Evolutionary conservation across 2,888 invertebrate genomes (phyloP), one percentile per base, ranked within the genome.

Genomic region (Hymenopus coronatus): DNA sequence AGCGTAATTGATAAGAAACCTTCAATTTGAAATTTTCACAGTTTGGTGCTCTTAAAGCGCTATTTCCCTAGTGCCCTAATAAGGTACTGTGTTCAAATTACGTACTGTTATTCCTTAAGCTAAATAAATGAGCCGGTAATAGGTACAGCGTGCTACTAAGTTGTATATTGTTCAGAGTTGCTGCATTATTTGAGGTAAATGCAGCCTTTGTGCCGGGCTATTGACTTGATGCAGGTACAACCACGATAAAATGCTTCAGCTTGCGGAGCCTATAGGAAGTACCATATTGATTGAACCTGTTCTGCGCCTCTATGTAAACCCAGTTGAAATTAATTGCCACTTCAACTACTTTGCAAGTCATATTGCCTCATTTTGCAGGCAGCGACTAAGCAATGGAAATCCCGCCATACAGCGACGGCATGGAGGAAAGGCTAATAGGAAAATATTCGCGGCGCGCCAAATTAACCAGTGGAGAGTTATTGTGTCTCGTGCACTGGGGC

Each of bases 261-360:
- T 70, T 70, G 54, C 14, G 54, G 54, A 70, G 20, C 25, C 54
- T 70, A 70, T 70, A 70, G 54, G 54, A 70, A 70, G 54, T 70
- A 20, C 70, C 54, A 81, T 86, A 86, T 86, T 86, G 86, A 86
- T 86, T 86, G 70, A 81, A 28, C 86, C 85, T 85, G 54, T 54
- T 33, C 84, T n/a, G 46, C 54, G 40, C 54, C 28, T 25, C 86
- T 70, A 20, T 86, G 81, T 86, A 30, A 86, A 81, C 86, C 70
- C 25, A 86, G 86, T 86, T 86, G 81, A 86, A 86, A 86, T 86
- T 86, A 86, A 86, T 86, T 86, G 86, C 86, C 86, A 86, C 86
- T 86, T 86, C 86, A 86, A 28, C 81, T 86, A 86, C 86, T 86
- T 86, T 86, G 86, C 86, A 86, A 86, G 86, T 86, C 86, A 86